Evolutionary conservation across 2,888 invertebrate species (phyloP), one percentile per base, ranked within the genome.

Genomic region (Noctua comes): DNA sequence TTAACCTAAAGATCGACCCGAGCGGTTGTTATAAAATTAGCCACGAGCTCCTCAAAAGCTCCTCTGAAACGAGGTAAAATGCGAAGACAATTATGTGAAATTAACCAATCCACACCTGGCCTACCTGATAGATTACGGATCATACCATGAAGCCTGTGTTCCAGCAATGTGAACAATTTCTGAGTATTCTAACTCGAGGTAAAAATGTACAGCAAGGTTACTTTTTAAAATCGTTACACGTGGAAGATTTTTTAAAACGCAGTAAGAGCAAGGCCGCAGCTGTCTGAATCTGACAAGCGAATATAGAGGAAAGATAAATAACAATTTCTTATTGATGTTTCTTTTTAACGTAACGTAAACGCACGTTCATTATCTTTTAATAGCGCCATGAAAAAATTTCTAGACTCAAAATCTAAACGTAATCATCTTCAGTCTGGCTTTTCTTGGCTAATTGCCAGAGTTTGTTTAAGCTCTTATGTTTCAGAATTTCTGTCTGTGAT

Each of bases 371-470:
- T 59, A 72, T 72, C 27, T 59, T 65, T 46, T 69, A 27, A 59
- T 51, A 75, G 64, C 31, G 24, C 36, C 36, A 8, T n/a, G 16
- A 68, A 80, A 85, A 43, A 82, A 77, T n/a, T 1, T 24, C 16
- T 72, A 62, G 43, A 36, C 8, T 48, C 31, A 40, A 70, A 71
- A 71, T 80, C 46, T 80, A 74, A 72, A 65, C 51, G 24, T 0
- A 70, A 69, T 81, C 54, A 75, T 85, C 16, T 81, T 65, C 36
- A 59, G 70, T 68, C 82, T 82, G 43, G 48, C 10, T 71, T 27
- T 51, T 73, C 51, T 78, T 84, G 83, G 86, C 59, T 0, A 4
- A 13, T 1, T 16, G 82, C 78, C 83, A 83, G 27, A 24, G 24
- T 46, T 59, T 31, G n/a, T 84, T 65, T 13, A 43, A 72, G 46